Base-by-base conservation (phyloP, 2,113 vertebrate species). In the Steatornis caripensis region DNA sequence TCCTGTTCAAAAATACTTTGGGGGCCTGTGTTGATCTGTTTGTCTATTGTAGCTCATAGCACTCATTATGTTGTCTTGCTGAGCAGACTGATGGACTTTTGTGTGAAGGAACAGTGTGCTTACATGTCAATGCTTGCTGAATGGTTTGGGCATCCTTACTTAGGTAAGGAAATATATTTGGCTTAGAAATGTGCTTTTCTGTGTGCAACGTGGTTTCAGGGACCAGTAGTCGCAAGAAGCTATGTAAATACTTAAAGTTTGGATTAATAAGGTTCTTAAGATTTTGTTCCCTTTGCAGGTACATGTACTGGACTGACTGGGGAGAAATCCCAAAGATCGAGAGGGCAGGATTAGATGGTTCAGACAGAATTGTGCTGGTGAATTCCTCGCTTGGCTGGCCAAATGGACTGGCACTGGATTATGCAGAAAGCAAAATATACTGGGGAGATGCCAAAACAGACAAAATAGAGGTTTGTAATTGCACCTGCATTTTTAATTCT, bases 281-380 rank as follows among this genome's bases (percentile, higher is more conserved):
- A 13, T 77, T 71, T 89, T 89, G 7, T 90, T 95, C 97, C 66
- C 27, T 26, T 87, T 83, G 6, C 95, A 99, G 99, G 72, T 99
- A 99, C 97, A 99, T 99, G 99, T 99, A 99, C 97, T 99, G 99
- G 99, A 99, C 99, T 0, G 99, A 99, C 97, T 99, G 99, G 99
- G 99, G 99, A 68, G 99, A 99, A 95, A 98, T 98, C 48, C 99
- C 99, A 0, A 99, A 99, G 98, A 99, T 99, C 2, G 99, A 99
- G 95, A 98, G 99, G 6, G 99, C 99, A 2, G 98, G 99, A 7
- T 93, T 99, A 93, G 99, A 99, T 66, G 99, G 99, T 29, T 98
- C 98, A 51, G 99, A 99, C 95, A 98, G 99, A 24, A 93, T 98
- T 66, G 98, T 99, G 55, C 96, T 99, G 98, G 99, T 99, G 84